Evolutionary conservation across 2,797 vertebrate species (phyloP), one percentile per base, ranked within the genome.

Genomic region (Anabas testudineus): DNA sequence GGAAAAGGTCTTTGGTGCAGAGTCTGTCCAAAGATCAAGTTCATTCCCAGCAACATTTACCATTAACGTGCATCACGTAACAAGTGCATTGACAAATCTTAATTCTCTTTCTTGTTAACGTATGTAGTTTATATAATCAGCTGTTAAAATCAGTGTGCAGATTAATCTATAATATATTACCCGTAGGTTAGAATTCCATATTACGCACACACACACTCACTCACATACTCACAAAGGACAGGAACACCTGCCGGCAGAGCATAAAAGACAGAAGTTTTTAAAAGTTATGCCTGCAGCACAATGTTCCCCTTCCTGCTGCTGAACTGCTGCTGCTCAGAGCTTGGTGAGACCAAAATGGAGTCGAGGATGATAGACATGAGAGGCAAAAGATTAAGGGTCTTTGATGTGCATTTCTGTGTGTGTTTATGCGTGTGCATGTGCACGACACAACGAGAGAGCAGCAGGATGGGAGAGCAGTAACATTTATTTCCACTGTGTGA

Each of bases 301-400:
- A 66, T 84, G 60, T 75, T 83, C 54, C 47, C 67, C 34, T 51
- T 52, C 45, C 70, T 67, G 66, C 59, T 64, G 80, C 13, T 58
- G 54, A 67, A 55, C 37, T 34, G 32, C 67, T 68, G 72, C 72
- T 69, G 58, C 74, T 85, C 61, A 21, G 57, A 53, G 55, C 68
- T 21, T n/a, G 12, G 46, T 30, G 72, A 59, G 69, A 71, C 78
- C 55, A 45, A 78, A 85, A 74, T 62, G 32, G 71, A 79, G 70
- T 48, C 62, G 80, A 48, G 61, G 57, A 55, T 76, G 81, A 81
- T 58, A 55, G 84, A 83, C 75, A 74, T 49, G 80, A 81, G 67
- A 85, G 68, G 79, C 36, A 71, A 59, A 78, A 78, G 76, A 82
- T 84, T 79, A 83, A 48, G 51, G 8, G 10, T 43, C 76, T 89